Evolutionary conservation across 2,113 vertebrate genomes (phyloP), one percentile per base, ranked within the genome.

Genomic region (Thermophis baileyi): DNA sequence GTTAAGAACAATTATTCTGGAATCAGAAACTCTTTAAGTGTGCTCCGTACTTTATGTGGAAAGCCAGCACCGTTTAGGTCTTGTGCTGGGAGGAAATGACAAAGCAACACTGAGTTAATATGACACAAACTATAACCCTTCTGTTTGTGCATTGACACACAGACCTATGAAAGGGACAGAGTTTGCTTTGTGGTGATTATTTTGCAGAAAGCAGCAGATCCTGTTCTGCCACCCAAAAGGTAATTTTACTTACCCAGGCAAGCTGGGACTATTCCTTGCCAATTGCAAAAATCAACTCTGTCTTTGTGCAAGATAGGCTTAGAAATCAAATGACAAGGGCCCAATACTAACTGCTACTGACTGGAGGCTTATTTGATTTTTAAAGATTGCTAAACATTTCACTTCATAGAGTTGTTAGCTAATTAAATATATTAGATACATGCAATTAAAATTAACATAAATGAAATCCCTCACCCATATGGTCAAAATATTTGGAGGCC

Each of bases 291-390:
- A 49, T 24, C 51, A 54, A 40, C 22, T 89, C 50, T 88, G n/a
- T 18, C 46, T 88, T 18, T 54, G 3, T 89, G 51, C 11, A n/a
- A 49, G 24, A n/a, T 14, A 63, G 60, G 60, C 30, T n/a, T 63
- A n/a, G 27, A n/a, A 63, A 63, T 63, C 8, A 89, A 24, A 12
- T 10, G 7, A 20, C 51, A 54, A 35, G 35, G 8, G 14, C 8
- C 18, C 4, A 40, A 55, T 22, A 40, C 22, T 53, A 53, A 27
- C 30, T 40, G 1, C 20, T 88, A n/a, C 89, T 95, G 27, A n/a
- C 90, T 95, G 11, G 95, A 96, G 87, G 89, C 95, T 95, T 94
- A 95, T 93, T 94, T 96, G 88, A 55, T 94, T 93, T 95, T 93
- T 88, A 47, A 40, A 53, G 4, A 22, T 92, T 95, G 96, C 94